phyloP scores from a whole-genome alignment of 1,140 invertebrate genomes.

The Eriosoma lanigerum region DNA sequence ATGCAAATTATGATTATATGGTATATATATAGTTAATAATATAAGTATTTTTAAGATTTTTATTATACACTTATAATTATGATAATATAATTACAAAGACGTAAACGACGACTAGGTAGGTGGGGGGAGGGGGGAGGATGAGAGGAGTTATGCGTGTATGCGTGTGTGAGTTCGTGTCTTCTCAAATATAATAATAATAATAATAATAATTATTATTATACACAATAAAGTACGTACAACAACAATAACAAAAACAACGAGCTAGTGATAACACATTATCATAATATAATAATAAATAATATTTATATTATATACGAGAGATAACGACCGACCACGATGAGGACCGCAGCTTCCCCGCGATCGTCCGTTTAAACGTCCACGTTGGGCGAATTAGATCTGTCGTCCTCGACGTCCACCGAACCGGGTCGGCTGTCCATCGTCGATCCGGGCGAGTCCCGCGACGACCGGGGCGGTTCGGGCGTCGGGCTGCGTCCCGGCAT shows the following conservation, averaged over 20 bases:
- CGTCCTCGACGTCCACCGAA: slow-evolving; percentile 56
- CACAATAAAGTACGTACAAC: too few species aligned
- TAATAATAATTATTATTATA: too few species aligned
- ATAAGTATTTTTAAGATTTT: too few species aligned
- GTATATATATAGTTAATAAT: too few species aligned
- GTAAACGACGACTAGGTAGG: slow-evolving; percentile 44
- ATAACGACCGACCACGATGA: background rate
- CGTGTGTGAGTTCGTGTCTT: background rate
- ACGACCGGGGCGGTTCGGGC: slow-evolving; percentile 51
- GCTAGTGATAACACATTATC: background rate
- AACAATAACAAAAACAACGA: background rate
- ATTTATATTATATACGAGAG: background rate
- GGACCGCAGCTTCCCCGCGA: background rate
- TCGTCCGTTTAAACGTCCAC: slow-evolving; percentile 54
- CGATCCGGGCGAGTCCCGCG: slow-evolving; percentile 53
- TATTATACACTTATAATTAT: background rate
- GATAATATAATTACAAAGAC: slow-evolving; percentile 30
- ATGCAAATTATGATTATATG: too few species aligned
- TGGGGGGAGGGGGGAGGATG: background rate
- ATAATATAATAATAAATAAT: too few species aligned
- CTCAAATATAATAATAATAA: background rate
- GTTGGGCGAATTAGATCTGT: slow-evolving; percentile 54
- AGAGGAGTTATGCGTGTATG: background rate
- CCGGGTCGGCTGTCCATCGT: slow-evolving; percentile 55
- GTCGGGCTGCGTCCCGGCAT: slow-evolving; percentile 56